A percentile compares a stretch with the other conserved stretches of the same genome.
Conservation (phyloP, 2,113 vertebrate species). For the Oplegnathus fasciatus region DNA sequence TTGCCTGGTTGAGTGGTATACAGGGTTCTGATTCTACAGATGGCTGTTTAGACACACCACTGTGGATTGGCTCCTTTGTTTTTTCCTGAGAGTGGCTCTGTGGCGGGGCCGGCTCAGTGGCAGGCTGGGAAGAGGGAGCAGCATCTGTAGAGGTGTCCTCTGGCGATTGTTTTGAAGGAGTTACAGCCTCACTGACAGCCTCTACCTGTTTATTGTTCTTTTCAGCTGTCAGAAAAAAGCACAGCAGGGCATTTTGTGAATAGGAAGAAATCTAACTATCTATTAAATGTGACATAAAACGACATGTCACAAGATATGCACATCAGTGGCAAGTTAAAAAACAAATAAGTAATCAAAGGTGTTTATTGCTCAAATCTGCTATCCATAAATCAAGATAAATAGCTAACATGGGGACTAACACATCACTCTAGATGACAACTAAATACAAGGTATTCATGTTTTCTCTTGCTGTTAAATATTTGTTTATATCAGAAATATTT, state of each 20-base stretch:
- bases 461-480: not conserved
- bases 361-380: not conserved
- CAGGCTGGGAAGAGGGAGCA: slow-evolving; percentile 20
- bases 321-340: not conserved
- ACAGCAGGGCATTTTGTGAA: slow-evolving; percentile 45
- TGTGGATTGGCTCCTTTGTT: slow-evolving; percentile 58
- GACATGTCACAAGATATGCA: not conserved
- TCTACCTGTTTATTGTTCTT: slow-evolving; percentile 54
- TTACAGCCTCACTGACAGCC: slow-evolving; percentile 33
- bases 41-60: slow-evolving; percentile 37
- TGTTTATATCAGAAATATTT: not conserved
- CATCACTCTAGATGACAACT: not conserved
- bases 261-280: not conserved
- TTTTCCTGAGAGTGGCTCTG: slow-evolving; percentile 49
- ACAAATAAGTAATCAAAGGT: not conserved
- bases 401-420: not conserved
- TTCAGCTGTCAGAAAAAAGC: slow-evolving; percentile 69
- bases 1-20: slow-evolving; percentile 75
- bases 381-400: not conserved
- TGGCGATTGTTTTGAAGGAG: slow-evolving; percentile 34
- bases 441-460: not conserved
- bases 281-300: not conserved
- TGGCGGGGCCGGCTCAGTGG: slow-evolving; percentile 17
- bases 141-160: slow-evolving; percentile 35
- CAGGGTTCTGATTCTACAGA: slow-evolving; percentile 22